Evolutionary conservation across 2,797 vertebrate genomes (phyloP), one percentile per base, ranked within the genome.

Genomic region (Rhynchotus rufescens): DNA sequence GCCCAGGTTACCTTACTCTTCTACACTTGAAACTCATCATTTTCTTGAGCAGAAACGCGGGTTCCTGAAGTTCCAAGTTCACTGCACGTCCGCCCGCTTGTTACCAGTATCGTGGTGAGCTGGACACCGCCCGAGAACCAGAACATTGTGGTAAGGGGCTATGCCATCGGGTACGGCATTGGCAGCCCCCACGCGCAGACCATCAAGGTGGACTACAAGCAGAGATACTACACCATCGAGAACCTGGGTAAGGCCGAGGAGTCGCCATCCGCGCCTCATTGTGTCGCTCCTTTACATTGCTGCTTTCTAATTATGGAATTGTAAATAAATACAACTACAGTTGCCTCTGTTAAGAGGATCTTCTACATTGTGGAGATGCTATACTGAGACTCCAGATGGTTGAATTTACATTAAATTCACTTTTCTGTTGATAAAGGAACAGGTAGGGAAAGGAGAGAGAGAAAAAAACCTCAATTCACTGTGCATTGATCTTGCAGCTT

Each of bases 111-210:
- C 4, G 99, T 99, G 56, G 99, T 99, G 38, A 99, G 99, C 97
- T 99, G 99, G 99, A 99, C 99, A 3, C 99, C 99, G 0, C 99
- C 99, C 0, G 99, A 99, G 96, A 99, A 99, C 97, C 99, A 99
- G 98, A 98, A 99, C 96, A 99, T 99, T 2, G 98, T 99, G 94
- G 99, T 99, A 80, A 98, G 99, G n/a, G 99, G 99, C 30, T 99
- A 99, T 49, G 98, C 97, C 25, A 99, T 99, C 32, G 98, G 98
- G 56, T 99, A 99, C 1, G 99, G 99, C 82, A 98, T 99, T 14
- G 99, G 99, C 85, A 99, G 99, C 64, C 99, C 99, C 25, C 99
- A 99, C 1, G 98, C 99, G 7, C 98, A 99, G 98, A 99, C 98
- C 93, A 98, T 99, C 97, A 99, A 98, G 91, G 99, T 99, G 95